Evolutionary conservation across 1,140 invertebrate species (phyloP).

Genomic region (Meloidogyne floridensis): DNA sequence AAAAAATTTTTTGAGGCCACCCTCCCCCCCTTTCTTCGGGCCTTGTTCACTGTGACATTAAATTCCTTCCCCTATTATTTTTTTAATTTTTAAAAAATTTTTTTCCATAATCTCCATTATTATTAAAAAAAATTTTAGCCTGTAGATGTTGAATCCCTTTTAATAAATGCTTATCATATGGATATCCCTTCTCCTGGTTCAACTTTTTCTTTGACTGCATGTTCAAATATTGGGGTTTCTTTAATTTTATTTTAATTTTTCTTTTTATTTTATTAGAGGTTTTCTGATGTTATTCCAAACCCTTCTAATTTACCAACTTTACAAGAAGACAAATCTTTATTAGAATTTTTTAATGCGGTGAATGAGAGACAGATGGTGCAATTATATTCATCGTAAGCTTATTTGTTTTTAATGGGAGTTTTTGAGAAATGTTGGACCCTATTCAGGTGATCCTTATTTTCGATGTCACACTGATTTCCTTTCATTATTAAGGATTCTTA

Average conservation of each 20-base stretch:
- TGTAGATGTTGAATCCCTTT: slow-evolving; percentile 49
- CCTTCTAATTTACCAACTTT: slow-evolving; percentile 48
- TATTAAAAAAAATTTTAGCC: slow-evolving; percentile 29
- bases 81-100: too few relatives aligned
- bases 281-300: slow-evolving; percentile 36
- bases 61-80: too few relatives aligned
- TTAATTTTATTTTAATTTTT: background rate
- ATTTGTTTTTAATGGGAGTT: background rate
- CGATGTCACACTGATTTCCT: too few relatives aligned
- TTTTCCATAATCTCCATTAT: too few relatives aligned
- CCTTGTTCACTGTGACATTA: too few relatives aligned
- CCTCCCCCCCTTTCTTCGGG: too few relatives aligned
- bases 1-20: too few relatives aligned
- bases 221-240: slow-evolving; percentile 33
- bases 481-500: too few relatives aligned
- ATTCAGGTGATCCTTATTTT: too few relatives aligned
- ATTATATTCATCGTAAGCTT: slow-evolving; percentile 50
- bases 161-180: slow-evolving; percentile 58
- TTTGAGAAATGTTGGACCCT: too few relatives aligned
- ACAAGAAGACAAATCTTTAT: slow-evolving; percentile 54
- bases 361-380: slow-evolving; percentile 56
- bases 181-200: slow-evolving; percentile 57
- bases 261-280: slow-evolving; percentile 28
- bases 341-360: slow-evolving; percentile 62
- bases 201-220: slow-evolving; percentile 33